These are phyloP conservation scores for Leontocebus nigricollis DNA, from an alignment of 2,797 vertebrate genomes.

Conservation along the genomic window DNA sequence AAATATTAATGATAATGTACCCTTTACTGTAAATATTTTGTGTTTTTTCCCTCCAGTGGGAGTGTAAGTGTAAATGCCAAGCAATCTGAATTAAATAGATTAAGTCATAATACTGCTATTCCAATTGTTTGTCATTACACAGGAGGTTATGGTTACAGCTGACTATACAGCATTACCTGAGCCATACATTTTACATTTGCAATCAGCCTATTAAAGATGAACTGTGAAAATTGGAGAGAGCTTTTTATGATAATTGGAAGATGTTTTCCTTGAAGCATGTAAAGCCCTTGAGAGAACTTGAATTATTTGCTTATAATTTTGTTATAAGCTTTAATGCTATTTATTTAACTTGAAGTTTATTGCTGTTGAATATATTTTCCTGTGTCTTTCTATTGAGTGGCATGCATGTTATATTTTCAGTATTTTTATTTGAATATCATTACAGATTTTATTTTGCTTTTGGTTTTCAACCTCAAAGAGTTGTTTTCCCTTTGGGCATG, in stretches of 20 bases:
- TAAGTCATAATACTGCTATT: slow-evolving; percentile 80
- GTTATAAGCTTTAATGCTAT: slow-evolving; percentile 83
- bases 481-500: background rate
- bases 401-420: background rate
- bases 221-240: slow-evolving; percentile 85
- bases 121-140: slow-evolving; percentile 81
- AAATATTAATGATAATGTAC: slow-evolving; percentile 75
- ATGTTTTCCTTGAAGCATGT: slow-evolving; percentile 84
- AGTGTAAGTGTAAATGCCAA: slow-evolving; percentile 81
- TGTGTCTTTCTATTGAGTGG: slow-evolving; percentile 55
- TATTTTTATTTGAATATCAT: slow-evolving; percentile 51
- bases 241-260: slow-evolving; percentile 87
- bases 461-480: slow-evolving; percentile 39
- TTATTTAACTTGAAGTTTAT: slow-evolving; percentile 83
- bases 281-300: slow-evolving; percentile 81
- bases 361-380: slow-evolving; percentile 75
- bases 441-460: slow-evolving; percentile 33
- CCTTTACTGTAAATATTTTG: slow-evolving; percentile 84
- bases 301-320: slow-evolving; percentile 85
- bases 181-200: slow-evolving; percentile 82
- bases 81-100: slow-evolving; percentile 84
- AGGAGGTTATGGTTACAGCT: slow-evolving; percentile 81
- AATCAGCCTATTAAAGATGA: slow-evolving; percentile 84
- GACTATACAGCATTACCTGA: slow-evolving; percentile 83
- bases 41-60: slow-evolving; percentile 73